Evolutionary conservation across 2,113 vertebrate genomes (phyloP).

Genomic region (Chloropsis cyanopogon): DNA sequence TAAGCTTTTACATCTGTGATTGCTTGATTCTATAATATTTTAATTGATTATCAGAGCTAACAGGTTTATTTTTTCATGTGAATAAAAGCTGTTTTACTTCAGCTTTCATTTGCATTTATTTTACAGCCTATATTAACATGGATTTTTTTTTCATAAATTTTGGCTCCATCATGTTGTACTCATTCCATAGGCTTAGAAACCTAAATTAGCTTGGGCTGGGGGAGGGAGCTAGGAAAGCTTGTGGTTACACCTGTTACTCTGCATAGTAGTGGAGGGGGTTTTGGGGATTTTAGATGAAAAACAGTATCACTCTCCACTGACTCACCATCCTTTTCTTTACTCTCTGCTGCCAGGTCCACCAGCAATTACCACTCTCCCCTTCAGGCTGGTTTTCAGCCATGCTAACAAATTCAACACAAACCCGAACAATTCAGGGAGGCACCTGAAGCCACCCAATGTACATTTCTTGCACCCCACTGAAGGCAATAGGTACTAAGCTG

Average conservation of each 20-base stretch:
- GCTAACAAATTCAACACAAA: not conserved
- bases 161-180: slow-evolving; percentile 62
- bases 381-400: not conserved
- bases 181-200: slow-evolving; percentile 60
- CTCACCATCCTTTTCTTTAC: not conserved
- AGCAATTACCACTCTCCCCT: not conserved
- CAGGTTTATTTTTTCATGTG: slow-evolving; percentile 70
- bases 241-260: slow-evolving; percentile 52
- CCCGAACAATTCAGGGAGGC: not conserved
- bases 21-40: slow-evolving; percentile 73
- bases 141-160: slow-evolving; percentile 45
- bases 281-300: not conserved
- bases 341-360: not conserved
- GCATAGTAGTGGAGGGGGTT: not conserved
- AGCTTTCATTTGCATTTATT: slow-evolving; percentile 75
- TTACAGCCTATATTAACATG: slow-evolving; percentile 61
- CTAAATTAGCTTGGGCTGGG: slow-evolving; percentile 35
- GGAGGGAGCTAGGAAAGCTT: not conserved
- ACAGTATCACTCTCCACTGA: not conserved
- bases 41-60: slow-evolving; percentile 82
- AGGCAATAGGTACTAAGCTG: not conserved
- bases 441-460: not conserved
- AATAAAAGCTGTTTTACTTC: slow-evolving; percentile 52
- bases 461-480: not conserved
- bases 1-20: slow-evolving; percentile 88